A percentile compares a stretch with the other conserved stretches of the same genome.
Conservation (phyloP, 2,797 vertebrate genomes). For the Protosalanx chinensis region DNA sequence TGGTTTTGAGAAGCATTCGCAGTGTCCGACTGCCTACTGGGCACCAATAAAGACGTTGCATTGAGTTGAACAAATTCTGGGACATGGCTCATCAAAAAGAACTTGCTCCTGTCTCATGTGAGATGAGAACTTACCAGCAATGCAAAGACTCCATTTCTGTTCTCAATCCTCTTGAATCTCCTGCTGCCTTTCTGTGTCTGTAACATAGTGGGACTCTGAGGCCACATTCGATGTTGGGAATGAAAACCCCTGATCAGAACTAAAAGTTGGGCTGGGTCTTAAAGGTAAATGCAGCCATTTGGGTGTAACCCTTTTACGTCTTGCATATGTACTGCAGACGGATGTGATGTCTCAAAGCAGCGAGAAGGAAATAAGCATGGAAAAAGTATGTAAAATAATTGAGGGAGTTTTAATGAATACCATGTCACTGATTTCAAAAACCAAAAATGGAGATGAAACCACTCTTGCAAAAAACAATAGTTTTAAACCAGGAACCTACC, state of each 20-base stretch:
- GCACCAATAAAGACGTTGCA: background rate
- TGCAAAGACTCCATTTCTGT: slow-evolving; percentile 86
- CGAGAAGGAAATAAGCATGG: background rate
- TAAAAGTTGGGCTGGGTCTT: slow-evolving; percentile 27
- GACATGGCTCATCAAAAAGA: background rate
- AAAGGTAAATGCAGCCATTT: background rate
- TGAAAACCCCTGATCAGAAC: slow-evolving; percentile 33
- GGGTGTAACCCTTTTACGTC: background rate
- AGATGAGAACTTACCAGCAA: slow-evolving; percentile 76
- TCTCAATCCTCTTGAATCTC: slow-evolving; percentile 87
- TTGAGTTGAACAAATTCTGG: background rate
- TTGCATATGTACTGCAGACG: background rate
- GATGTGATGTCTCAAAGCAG: slow-evolving; percentile 22
- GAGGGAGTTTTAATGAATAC: background rate
- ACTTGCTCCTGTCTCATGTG: slow-evolving; percentile 23
- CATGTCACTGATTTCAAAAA: background rate
- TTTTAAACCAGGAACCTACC: slow-evolving; percentile 60
- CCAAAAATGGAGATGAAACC: slow-evolving; percentile 34
- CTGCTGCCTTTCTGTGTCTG: slow-evolving; percentile 87
- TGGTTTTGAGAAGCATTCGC: background rate
- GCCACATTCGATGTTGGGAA: slow-evolving; percentile 50
- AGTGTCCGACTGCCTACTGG: background rate
- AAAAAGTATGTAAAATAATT: slow-evolving; percentile 21
- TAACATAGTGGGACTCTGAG: slow-evolving; percentile 77
- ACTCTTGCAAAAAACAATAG: background rate